A percentile compares a stretch with the other conserved stretches of the same genome.
Conservation (phyloP, 1,140 invertebrate genomes). For the Tenebrio molitor region DNA sequence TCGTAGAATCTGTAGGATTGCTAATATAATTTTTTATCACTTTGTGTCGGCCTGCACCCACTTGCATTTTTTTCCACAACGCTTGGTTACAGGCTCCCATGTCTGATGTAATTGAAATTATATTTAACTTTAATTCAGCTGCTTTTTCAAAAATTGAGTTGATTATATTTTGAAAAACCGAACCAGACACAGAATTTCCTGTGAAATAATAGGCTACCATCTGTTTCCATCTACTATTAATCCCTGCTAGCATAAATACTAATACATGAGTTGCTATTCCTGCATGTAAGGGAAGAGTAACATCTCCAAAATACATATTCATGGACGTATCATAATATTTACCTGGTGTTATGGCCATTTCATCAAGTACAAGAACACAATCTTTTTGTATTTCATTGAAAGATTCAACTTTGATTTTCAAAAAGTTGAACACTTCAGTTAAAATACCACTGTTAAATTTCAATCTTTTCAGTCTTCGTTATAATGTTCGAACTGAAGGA, state of each 20-base stretch:
- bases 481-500: constrained; percentile 23
- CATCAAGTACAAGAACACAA: constrained; percentile 33
- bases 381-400: constrained; percentile 14
- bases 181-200: constrained; percentile 13
- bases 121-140: constrained; percentile 32
- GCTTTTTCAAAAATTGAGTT: constrained; percentile 20
- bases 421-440: constrained; percentile 40
- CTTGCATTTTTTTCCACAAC: constrained; percentile 6
- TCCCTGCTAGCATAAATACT: constrained; percentile 39
- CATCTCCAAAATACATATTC: constrained; percentile 20
- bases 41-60: constrained; percentile 7
- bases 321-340: not conserved
- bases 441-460: constrained; percentile 32
- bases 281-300: constrained; percentile 15
- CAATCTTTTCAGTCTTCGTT: constrained; percentile 23
- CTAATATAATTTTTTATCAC: not conserved
- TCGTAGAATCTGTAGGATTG: not conserved
- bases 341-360: constrained; percentile 30
- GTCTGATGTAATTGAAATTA: constrained; percentile 39
- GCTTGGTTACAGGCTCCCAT: constrained; percentile 14
- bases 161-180: constrained; percentile 17
- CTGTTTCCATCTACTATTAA: constrained; percentile 36
- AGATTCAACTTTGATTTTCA: constrained; percentile 23
- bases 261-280: constrained; percentile 38
- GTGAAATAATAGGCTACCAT: constrained; percentile 35